Percentiles rank a stretch among this genome's conserved stretches.
Evolutionary conservation across 2,797 vertebrate genomes (phyloP).

Genomic region (Sarcoramphus papa): DNA sequence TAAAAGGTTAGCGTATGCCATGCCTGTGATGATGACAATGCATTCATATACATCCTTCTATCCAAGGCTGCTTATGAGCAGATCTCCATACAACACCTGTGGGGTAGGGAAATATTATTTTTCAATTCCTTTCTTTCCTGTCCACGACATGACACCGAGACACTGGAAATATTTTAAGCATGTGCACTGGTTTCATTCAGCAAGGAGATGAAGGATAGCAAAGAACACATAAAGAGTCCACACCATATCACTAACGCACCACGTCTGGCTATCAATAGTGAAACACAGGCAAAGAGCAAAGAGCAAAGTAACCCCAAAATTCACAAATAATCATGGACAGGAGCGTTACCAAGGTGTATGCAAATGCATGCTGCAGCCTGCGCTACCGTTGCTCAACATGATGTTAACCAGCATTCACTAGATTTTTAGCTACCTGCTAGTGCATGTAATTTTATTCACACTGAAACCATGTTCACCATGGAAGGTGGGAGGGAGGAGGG

Average conservation of each 20-base stretch:
- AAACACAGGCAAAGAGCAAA: neutral
- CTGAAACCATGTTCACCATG: neutral
- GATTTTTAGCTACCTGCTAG: neutral
- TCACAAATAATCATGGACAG: fast-evolving
- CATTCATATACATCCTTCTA: neutral
- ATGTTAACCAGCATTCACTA: fast-evolving
- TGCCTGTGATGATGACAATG: too few species aligned
- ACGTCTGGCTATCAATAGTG: neutral
- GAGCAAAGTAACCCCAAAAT: neutral
- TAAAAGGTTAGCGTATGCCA: neutral
- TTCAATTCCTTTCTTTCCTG: neutral
- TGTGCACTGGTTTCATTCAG: neutral
- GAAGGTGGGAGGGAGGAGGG: neutral
- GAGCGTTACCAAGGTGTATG: neutral
- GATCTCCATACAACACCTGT: neutral
- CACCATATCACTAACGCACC: fast-evolving
- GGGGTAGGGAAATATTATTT: neutral
- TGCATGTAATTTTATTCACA: fast-evolving
- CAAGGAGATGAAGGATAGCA: neutral
- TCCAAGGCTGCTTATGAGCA: neutral
- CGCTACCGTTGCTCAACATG: fast-evolving
- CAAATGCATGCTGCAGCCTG: neutral
- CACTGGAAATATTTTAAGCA: neutral
- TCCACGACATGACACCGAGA: neutral
- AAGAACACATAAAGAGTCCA: neutral